Conservation (phyloP, 2,797 vertebrate species). For the Sebastes glaucus region DNA sequence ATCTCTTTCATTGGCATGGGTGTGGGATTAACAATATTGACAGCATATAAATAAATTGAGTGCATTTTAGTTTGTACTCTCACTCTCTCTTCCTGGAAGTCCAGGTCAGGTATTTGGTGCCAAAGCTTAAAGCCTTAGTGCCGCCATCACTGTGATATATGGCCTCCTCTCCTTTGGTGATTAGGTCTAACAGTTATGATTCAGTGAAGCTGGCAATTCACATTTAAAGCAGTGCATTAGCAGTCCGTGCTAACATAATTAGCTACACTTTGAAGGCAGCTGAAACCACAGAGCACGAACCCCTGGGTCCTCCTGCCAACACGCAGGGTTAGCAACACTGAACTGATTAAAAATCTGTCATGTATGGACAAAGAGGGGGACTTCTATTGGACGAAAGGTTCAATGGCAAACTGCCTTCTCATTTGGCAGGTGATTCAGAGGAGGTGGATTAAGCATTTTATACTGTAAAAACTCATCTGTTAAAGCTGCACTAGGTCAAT, state of each 20-base stretch:
- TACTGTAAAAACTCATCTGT: not conserved
- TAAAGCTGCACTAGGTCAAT: not conserved
- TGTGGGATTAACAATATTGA: not conserved
- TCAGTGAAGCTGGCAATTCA: conserved; percentile 64
- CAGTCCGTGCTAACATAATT: conserved; percentile 57
- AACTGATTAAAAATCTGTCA: conserved; percentile 59
- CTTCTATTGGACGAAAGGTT: conserved; percentile 10
- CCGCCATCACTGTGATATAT: conserved; percentile 32
- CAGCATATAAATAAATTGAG: not conserved
- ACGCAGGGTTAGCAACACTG: conserved; percentile 34
- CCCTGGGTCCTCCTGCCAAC: conserved; percentile 35
- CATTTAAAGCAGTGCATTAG: conserved; percentile 68
- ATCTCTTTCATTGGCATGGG: not conserved
- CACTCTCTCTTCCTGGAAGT: not conserved
- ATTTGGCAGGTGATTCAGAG: conserved; percentile 13
- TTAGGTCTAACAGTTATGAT: conserved; percentile 61
- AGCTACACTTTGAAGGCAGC: conserved; percentile 56
- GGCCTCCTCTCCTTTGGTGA: conserved; percentile 38
- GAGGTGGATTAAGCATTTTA: not conserved
- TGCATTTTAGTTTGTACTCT: not conserved
- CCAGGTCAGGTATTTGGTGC: conserved; percentile 19
- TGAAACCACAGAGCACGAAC: conserved; percentile 52
- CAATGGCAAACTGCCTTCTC: not conserved
- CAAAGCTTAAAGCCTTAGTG: conserved; percentile 8
- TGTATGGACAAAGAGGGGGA: conserved; percentile 20